Evolutionary conservation across 2,888 invertebrate genomes (phyloP).

Genomic region (Fissipunctia ypsillon): DNA sequence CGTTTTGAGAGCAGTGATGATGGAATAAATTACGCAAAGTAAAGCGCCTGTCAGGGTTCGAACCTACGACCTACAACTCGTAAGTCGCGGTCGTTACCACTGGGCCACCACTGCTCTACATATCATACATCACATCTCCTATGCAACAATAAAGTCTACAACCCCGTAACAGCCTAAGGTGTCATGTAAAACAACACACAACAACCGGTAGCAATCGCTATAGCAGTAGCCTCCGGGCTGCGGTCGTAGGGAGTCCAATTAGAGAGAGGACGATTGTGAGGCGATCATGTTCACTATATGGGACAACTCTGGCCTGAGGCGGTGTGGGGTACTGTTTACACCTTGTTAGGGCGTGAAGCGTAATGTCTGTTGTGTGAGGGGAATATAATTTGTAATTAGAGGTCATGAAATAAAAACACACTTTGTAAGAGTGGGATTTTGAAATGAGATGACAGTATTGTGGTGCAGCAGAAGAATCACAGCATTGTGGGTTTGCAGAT

Average conservation of each 20-base stretch:
- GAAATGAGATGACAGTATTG: not conserved
- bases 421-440: not conserved
- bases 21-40: no score
- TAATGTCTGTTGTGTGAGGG: slow-evolving; percentile 5
- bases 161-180: slow-evolving; percentile 34
- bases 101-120: no score
- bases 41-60: no score
- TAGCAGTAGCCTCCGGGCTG: slow-evolving; percentile 9
- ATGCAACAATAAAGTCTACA: not conserved
- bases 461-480: not conserved
- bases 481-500: not conserved
- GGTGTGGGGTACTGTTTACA: slow-evolving; percentile 6
- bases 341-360: not conserved
- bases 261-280: slow-evolving; percentile 34
- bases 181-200: slow-evolving; percentile 37
- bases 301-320: slow-evolving; percentile 45
- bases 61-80: no score
- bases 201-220: slow-evolving; percentile 3
- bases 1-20: no score
- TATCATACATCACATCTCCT: no score
- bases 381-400: not conserved
- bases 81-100: no score
- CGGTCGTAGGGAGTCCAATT: slow-evolving; percentile 32
- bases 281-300: slow-evolving; percentile 35
- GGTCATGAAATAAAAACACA: not conserved